Evolutionary conservation across 1,140 invertebrate genomes (phyloP), one percentile per base, ranked within the genome.

Genomic region (Potamilus streckersoni): DNA sequence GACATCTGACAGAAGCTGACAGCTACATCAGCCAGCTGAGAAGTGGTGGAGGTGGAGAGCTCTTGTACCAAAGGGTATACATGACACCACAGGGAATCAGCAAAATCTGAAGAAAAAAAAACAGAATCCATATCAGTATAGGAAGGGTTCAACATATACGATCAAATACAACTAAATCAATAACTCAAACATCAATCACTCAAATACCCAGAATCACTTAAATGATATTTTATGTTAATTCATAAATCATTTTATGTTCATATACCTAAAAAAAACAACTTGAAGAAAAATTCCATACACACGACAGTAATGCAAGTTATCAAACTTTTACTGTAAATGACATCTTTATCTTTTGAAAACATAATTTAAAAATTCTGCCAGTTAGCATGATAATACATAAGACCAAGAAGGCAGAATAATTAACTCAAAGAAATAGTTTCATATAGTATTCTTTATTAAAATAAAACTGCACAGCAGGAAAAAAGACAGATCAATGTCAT

Each of bases 41-140:
- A 49, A 8, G 80, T 58, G 16, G 83, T 85, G 64, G 67, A 62
- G 16, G 84, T 57, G 55, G 78, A 71, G 73, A 84, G 83, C 12
- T 80, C 78, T 57, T 74, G 68, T 23, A 83, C 68, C 74, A 84
- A 83, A 11, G 75, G 82, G 70, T 79, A 85, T 15, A 82, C 74
- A 60, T 68, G 63, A 65, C 70, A 73, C 84, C 83, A 84, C 38
- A 85, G 67, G 11, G 55, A 23, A 23, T 73, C 58, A 31, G 77
- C 63, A 64, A 82, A 78, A 17, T 76, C 83, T 84, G 73, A 59
- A 78, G 75, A n/a, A 70, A 23, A 31, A 31, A 68, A 59, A 20
- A 69, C 65, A n/a, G 31, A 20, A 38, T 15, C 19, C 8, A 20
- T 23, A 23, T n/a, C 38, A 49, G 38, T 49, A 49, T 49, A 8